A percentile compares a stretch with the other conserved stretches of the same genome.
Evolutionary conservation across 1,140 invertebrate genomes (phyloP).

Genomic region (Mizuhopecten yessoensis): DNA sequence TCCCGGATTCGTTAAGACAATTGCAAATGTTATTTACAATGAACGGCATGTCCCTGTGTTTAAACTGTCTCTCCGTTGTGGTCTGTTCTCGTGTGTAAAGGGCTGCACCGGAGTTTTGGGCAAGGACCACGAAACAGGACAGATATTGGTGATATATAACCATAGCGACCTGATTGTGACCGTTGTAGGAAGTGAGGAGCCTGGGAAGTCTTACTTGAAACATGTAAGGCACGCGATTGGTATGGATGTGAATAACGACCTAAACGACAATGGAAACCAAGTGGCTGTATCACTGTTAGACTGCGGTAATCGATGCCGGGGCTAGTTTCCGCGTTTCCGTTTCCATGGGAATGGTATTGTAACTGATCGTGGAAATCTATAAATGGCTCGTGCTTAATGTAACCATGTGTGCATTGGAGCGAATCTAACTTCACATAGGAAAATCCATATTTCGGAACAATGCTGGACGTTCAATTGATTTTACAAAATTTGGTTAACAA

Average conservation of each 20-base stretch:
- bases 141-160: neutral
- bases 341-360: constrained; percentile 10
- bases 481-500: too few species aligned
- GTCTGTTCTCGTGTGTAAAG: too few species aligned
- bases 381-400: neutral
- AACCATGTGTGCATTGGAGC: neutral
- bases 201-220: neutral
- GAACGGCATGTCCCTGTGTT: too few species aligned
- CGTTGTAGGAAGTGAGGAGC: neutral
- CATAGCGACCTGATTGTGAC: neutral
- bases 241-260: neutral
- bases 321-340: neutral
- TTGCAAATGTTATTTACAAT: neutral
- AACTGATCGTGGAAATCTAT: neutral
- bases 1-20: neutral
- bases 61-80: too few species aligned
- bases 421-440: neutral
- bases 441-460: too few species aligned
- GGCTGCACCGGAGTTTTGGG: neutral
- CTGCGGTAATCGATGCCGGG: neutral
- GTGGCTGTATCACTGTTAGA: neutral
- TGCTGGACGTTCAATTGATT: too few species aligned
- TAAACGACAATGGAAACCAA: neutral
- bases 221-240: neutral
- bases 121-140: neutral